Evolutionary conservation across 2,888 invertebrate genomes (phyloP).

Genomic region (Sarcophaga subvicina): DNA sequence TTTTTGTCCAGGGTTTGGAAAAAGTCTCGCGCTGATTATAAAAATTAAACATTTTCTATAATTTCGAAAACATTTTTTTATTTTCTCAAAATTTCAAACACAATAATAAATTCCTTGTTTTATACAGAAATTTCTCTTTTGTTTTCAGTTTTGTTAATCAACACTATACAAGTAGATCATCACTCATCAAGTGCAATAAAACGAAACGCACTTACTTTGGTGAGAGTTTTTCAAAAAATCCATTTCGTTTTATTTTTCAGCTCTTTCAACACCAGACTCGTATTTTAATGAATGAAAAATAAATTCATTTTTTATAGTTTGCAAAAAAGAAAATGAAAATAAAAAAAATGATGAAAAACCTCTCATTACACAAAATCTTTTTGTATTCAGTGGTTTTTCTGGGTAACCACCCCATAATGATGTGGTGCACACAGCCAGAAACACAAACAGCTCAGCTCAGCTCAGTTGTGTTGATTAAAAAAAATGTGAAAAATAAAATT

Average conservation of each 20-base stretch:
- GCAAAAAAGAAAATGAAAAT: slow-evolving; percentile 1
- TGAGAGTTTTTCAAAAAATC: not conserved
- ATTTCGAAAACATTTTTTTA: no score
- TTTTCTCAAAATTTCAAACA: no score
- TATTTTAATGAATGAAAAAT: slow-evolving; percentile 31
- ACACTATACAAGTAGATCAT: not conserved
- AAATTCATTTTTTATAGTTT: not conserved
- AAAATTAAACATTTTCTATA: no score
- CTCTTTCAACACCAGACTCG: not conserved
- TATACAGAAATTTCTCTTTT: not conserved
- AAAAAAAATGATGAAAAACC: not conserved
- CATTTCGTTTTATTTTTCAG: not conserved
- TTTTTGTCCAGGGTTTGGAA: no score
- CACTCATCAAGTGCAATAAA: not conserved
- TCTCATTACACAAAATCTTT: slow-evolving; percentile 24
- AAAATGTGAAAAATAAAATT: not conserved
- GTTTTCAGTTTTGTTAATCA: not conserved
- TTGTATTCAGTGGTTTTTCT: slow-evolving; percentile 34
- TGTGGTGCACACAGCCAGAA: not conserved
- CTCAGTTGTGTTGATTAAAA: slow-evolving; percentile 24
- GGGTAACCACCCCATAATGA: slow-evolving; percentile 37
- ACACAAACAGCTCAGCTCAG: not conserved
- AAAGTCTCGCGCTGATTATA: no score
- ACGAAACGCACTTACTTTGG: slow-evolving; percentile 3
- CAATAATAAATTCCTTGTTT: no score